Evolutionary conservation across 2,888 invertebrate genomes (phyloP), one percentile per base, ranked within the genome.

Genomic region (Pasiphila rectangulata): DNA sequence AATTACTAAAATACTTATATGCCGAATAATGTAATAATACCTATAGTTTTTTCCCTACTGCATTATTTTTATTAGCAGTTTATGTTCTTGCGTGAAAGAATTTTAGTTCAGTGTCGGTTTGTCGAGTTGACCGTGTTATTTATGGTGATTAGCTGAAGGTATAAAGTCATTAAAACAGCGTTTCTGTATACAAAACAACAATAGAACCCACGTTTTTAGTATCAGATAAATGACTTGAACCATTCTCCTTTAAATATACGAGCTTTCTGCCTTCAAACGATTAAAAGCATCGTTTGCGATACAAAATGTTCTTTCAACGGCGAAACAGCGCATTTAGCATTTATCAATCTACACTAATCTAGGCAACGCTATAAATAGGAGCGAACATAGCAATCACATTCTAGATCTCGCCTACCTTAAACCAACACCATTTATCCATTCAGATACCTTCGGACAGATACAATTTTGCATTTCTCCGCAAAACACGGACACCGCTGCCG

Each of bases 381-480:
- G 52, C 51, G 35, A 58, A 56, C 54, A 54, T 44, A 47, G 53
- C 56, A 60, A 60, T 60, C 60, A 51, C 56, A 55, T 54, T 56
- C 54, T 51, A 53, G 54, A 60, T 60, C 60, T 60, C 55, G 50
- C 56, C 57, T 56, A 56, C 57, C 54, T 56, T 58, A 58, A 56
- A 58, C 58, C 56, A 56, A 54, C 56, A 51, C 57, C 53, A 60
- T 58, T 56, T 60, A 59, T 59, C 51, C 53, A 51, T 51, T 46
- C 49, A 51, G 56, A 56, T 59, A 56, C 59, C 52, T 59, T 47
- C 27, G 43, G 59, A 59, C 67, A 64, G 64, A 61, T 63, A 64
- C 59, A 54, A 68, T 69, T 71, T 67, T 57, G 64, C 65, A 65
- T 67, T 64, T 58, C 61, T 49, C 56, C 54, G 62, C 59, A 57